A percentile compares a stretch with the other conserved stretches of the same genome.
Conservation (phyloP, 1,140 invertebrate species). For the Gryllus bimaculatus region DNA sequence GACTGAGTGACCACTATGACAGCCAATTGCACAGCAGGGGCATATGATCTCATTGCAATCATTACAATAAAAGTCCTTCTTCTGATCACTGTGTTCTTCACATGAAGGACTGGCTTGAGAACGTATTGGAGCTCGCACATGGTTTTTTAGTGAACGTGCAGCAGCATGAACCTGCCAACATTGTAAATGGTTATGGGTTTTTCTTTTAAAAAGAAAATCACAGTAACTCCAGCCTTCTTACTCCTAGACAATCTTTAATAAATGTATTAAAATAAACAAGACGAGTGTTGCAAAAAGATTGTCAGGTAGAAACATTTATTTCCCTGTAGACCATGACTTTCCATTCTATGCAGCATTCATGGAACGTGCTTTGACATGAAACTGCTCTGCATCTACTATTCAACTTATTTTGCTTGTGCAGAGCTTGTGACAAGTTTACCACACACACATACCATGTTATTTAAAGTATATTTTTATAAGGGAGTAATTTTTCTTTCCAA, state of each 20-base stretch:
- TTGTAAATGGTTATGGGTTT: background rate
- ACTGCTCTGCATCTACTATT: no score
- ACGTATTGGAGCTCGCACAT: conserved; percentile 23
- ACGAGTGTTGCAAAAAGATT: no score
- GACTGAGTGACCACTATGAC: conserved; percentile 30
- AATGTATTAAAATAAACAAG: no score
- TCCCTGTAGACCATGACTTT: no score
- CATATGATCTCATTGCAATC: conserved; percentile 32
- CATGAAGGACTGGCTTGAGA: conserved; percentile 21
- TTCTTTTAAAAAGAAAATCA: conserved; percentile 10
- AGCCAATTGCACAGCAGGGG: conserved; percentile 31
- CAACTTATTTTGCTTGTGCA: no score
- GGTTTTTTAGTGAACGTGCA: conserved; percentile 27
- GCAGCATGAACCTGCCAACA: conserved; percentile 28
- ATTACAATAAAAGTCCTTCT: conserved; percentile 32
- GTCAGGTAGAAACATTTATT: no score
- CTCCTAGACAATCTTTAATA: background rate
- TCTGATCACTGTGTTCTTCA: conserved; percentile 22
- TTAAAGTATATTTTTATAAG: no score
- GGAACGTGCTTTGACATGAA: no score
- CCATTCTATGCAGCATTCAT: no score
- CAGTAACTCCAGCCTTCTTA: background rate
- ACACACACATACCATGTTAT: no score
- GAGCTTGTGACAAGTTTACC: no score
- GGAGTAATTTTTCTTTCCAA: no score